Evolutionary conservation across 2,797 vertebrate species (phyloP), one percentile per base, ranked within the genome.

Genomic region (Cuculus canorus): DNA sequence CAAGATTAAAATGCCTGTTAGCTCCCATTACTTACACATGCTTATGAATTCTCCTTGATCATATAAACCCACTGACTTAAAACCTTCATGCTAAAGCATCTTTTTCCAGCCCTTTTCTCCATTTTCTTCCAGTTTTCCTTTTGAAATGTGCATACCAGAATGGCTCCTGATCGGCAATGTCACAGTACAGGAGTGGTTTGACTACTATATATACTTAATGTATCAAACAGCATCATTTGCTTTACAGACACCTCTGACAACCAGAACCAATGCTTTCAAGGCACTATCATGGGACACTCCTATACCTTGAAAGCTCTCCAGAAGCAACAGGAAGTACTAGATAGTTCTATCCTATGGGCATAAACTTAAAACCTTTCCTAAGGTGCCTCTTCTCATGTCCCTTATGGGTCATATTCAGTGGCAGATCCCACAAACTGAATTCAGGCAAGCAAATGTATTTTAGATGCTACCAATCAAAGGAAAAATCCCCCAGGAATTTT

Each of bases 401-500:
- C 33, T 69, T 75, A 53, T 4, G 43, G 88, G 77, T 80, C 88
- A 87, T 47, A 88, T 47, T 68, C 39, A 73, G 81, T 7, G 13
- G 53, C 57, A 82, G 65, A 92, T 78, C 48, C 60, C 65, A 87
- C 50, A 91, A 48, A 82, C 69, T 17, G 50, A 95, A 94, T 47
- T 68, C 41, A 94, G 71, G 59, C 71, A 88, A 76, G 77, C 17
- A 1, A 35, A 76, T 13, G n/a, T 56, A 87, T 33, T 82, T 78
- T 7, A 72, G 63, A 93, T 82, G 82, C 63, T 88, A 82, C 83
- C 66, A 78, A 92, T 90, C 91, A 94, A 88, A 61, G 37, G 64
- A 76, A 86, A 95, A 95, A 95, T 94, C 79, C 79, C 84, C 57
- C 56, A 30, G 54, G 82, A 61, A 35, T 57, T 82, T 92, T 82